Base-by-base conservation (phyloP, 2,888 invertebrate species). In the Seladonia tumulorum region DNA sequence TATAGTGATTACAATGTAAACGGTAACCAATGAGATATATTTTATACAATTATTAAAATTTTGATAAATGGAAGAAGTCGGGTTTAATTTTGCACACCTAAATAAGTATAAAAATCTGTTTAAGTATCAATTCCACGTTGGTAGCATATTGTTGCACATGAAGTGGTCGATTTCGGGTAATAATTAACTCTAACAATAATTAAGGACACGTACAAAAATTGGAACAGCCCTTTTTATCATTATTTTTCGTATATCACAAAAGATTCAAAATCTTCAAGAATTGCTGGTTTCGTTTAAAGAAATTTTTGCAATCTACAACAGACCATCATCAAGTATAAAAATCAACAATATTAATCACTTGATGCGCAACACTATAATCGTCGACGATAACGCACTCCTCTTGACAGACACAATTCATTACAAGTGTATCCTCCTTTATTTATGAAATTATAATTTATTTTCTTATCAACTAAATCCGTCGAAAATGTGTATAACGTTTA, bases 1-100 rank as follows among this genome's bases (percentile, higher is more conserved):
- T 70, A 71, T 29, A 35, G 57, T 74, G 1, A 79, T 73, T 53
- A 42, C 76, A n/a, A 29, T 49, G 42, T 18, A 83, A 73, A 73
- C 49, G 22, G 35, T 14, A 73, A 14, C 66, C 76, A 73, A 68
- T 66, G 14, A 45, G n/a, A 22, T 72, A 83, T 82, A 82, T 74
- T 73, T 82, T 77, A 82, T 77, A 83, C 76, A 83, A 81, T 82
- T 76, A 82, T 74, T 82, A 76, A 77, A 83, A 77, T 74, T 77
- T 82, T 49, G 57, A 77, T 42, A 25, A 68, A 70, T 70, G 35
- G 42, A 68, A 83, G 35, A 45, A 63, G 16, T 76, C 35, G 45
- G 25, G 73, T 57, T 16, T 66, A 42, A 35, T 42, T 22, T 22
- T 66, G 53, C 14, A 25, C 35, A 29, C 18, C 22, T 16, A 29